Base-by-base conservation (phyloP, 2,797 vertebrate genomes). In the Hyperoplus lanceolatus region DNA sequence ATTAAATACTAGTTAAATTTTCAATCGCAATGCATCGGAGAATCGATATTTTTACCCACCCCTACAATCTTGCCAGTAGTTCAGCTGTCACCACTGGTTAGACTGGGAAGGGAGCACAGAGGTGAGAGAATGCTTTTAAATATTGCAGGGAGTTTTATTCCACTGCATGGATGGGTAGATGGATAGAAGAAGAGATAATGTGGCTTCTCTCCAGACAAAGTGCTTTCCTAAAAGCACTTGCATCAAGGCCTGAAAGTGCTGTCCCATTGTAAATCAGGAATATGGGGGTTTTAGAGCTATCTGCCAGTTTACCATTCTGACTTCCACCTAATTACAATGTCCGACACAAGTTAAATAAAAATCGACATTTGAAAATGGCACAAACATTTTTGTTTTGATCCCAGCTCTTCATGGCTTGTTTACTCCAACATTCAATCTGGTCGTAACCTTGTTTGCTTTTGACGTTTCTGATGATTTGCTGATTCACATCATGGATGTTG, bases 61-160 rank as follows among this genome's bases (percentile, higher is more conserved):
- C 21, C 21, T 21, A 29, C 29, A 29, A 29, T 29, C 29, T 29
- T 29, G 29, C 29, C 66, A 43, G 9, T 48, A 57, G 11, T 59
- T 59, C 42, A 29, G 50, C 4, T 71, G 59, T 65, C 42, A n/a
- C 3, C 38, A 15, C 8, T 56, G 5, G 42, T 77, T 50, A 51
- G 13, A 66, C 15, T 15, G 13, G 7, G 72, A 39, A 80, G 70
- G 80, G 43, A 15, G 38, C 51, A 68, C 8, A 42, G 5, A 18
- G 38, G 8, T 66, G 15, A 68, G n/a, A 68, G 71, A 61, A 75
- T 69, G 72, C 82, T 84, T 84, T 88, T 92, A 86, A 91, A 93
- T 92, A 92, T 90, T 92, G 83, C 60, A 87, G 55, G 29, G 29
- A 48, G 50, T 87, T 79, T 81, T 82, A 57, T 48, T 69, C 63